Evolutionary conservation across 2,113 vertebrate species (phyloP), one percentile per base, ranked within the genome.

Genomic region (Boleophthalmus pectinirostris): DNA sequence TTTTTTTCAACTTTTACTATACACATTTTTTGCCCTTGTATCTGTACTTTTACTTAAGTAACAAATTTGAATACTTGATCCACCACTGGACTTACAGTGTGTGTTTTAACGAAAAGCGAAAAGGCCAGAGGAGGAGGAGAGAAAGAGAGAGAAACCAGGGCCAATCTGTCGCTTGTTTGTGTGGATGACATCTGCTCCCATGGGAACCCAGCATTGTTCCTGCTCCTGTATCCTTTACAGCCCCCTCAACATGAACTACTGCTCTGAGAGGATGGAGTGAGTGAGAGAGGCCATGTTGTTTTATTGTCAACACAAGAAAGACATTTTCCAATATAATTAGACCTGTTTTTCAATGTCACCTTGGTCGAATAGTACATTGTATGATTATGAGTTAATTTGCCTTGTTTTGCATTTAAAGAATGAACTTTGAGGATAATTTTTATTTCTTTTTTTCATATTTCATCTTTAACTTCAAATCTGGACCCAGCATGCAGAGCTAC

Each of bases 131-230:
- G 60, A 63, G 29, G 60, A 63, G 1, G 61, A 63, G 61, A 33
- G 24, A 38, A 73, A 64, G 71, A 61, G 25, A 45, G 18, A 60
- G 80, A 84, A 69, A 51, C 80, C 66, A 64, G 75, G 84, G 76
- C 81, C 89, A 90, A 90, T 88, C 86, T 91, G 85, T 87, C 75
- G 81, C 87, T 84, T 87, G 89, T 89, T 86, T 90, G 79, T 86
- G 82, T 70, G 57, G 38, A 70, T 87, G 87, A 91, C 87, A 90
- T 90, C 88, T 91, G 90, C 87, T 91, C 88, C 90, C 81, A 80
- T 43, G 54, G 81, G 86, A 79, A 75, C 78, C 65, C 0, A 0
- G 82, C 74, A 87, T 81, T 78, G 75, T 75, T 75, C 60, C 69
- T 58, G 56, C 56, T 69, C 76, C 71, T 74, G 15, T 33, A 67